These are phyloP conservation scores for Tupiocoris notatus DNA, from an alignment of 2,888 invertebrate genomes.

Conservation along the genomic window DNA sequence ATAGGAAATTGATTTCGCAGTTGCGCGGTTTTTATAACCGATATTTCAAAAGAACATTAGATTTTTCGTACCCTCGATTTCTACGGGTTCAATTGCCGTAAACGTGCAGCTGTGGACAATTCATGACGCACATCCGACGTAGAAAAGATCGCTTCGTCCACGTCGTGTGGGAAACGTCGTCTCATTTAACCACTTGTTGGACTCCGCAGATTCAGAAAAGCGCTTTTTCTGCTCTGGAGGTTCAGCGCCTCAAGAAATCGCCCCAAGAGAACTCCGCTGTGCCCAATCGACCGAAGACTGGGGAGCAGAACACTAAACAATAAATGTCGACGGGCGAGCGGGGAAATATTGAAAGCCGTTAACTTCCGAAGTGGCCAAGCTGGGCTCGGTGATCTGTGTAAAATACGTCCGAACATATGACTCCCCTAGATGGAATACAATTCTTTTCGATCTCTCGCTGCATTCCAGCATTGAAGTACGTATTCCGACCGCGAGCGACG, in stretches of 20 bases:
- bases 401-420: not conserved
- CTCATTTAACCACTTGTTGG: constrained; percentile 32
- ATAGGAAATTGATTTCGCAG: too few species aligned
- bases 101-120: constrained; percentile 16
- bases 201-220: not conserved
- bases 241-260: constrained; percentile 2
- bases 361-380: constrained; percentile 7
- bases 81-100: constrained; percentile 28
- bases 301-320: not conserved
- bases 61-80: too few species aligned
- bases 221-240: too few species aligned
- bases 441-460: not conserved
- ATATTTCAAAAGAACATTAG: too few species aligned
- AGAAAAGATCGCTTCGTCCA: constrained; percentile 23
- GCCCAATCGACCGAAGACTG: constrained; percentile 20
- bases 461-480: not conserved
- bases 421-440: not conserved
- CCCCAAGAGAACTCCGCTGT: constrained; percentile 2
- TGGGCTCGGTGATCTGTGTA: constrained; percentile 33
- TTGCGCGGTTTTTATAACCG: too few species aligned
- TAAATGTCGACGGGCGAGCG: not conserved
- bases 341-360: constrained; percentile 7
- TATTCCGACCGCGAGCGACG: not conserved
- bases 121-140: not conserved
- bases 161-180: too few species aligned